Evolutionary conservation across 2,888 invertebrate species (phyloP), one percentile per base, ranked within the genome.

Genomic region (Autographa gamma): DNA sequence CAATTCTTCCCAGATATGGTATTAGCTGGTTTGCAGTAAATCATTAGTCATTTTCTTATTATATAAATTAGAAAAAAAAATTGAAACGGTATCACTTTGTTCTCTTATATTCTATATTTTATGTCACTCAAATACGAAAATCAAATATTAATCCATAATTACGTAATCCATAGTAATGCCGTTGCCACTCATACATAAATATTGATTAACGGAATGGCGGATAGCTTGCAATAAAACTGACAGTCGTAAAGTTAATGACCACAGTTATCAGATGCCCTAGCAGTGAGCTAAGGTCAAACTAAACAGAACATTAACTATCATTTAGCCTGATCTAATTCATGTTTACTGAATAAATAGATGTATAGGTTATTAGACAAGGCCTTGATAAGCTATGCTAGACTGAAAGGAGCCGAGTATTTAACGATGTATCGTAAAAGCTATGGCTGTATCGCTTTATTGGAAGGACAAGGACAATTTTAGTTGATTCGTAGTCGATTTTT

Each of bases 301-400:
- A n/a, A n/a, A 6, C n/a, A n/a, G 48, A 48, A 48, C 48, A 48
- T 48, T n/a, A n/a, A 1, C 6, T 6, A 48, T 16, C 48, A n/a
- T 16, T n/a, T 48, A n/a, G 48, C n/a, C 48, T 48, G 16, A n/a
- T 48, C 48, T 4, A n/a, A 38, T 48, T 48, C 60, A 38, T 38
- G 11, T 38, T 38, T 38, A 38, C 25, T 2, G 25, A 25, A 11
- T 38, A 11, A 38, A 11, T 38, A 38, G 38, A 11, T 38, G 11
- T 38, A 38, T 38, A 38, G 9, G 38, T 38, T 38, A 38, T 38
- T 60, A 54, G 63, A 48, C 54, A 32, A 25, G 14, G 41, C 38
- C 56, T 63, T 59, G 25, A 60, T 48, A 66, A 63, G 34, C 60
- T 73, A 60, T 66, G 59, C 14, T 48, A 19, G 72, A 64, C 61